Percentiles rank a stretch among this genome's conserved stretches.
Evolutionary conservation across 2,113 vertebrate species (phyloP).

Genomic region (Burhinus bistriatus): DNA sequence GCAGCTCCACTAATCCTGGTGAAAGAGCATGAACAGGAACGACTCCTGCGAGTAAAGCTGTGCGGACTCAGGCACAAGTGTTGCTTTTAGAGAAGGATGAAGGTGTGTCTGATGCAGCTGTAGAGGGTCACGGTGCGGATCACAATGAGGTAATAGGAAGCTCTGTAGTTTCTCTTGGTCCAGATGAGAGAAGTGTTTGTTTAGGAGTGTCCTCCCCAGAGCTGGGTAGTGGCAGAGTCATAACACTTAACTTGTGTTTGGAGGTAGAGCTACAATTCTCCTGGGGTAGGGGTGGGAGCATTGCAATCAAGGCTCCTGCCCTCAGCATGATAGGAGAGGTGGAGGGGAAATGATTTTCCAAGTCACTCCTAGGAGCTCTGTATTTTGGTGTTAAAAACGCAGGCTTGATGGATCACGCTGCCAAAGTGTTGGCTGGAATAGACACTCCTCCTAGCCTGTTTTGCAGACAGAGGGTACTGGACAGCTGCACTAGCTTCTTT

Average conservation of each 20-base stretch:
- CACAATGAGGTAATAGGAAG: constrained; percentile 80
- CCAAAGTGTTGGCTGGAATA: background rate
- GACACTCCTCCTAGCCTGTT: background rate
- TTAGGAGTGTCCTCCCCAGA: constrained; percentile 55
- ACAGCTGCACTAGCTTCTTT: background rate
- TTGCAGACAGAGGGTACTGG: background rate
- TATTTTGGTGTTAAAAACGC: background rate
- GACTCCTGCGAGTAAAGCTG: background rate
- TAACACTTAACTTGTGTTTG: background rate
- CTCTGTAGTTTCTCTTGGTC: constrained; percentile 69
- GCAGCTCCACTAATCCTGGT: background rate
- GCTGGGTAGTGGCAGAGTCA: background rate
- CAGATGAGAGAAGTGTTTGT: constrained; percentile 67
- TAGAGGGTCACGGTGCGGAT: constrained; percentile 57
- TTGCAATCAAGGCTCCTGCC: background rate
- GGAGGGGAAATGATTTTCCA: constrained; percentile 2
- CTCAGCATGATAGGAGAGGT: background rate
- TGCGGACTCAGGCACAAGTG: background rate
- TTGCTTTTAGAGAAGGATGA: constrained; percentile 52
- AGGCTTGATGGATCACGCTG: background rate
- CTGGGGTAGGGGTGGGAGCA: background rate
- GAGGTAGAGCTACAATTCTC: constrained; percentile 8
- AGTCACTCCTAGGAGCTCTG: background rate
- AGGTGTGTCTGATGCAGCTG: constrained; percentile 69
- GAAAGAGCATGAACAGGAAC: background rate